Evolutionary conservation across 2,797 vertebrate genomes (phyloP).

Genomic region (Amazona ochrocephala): DNA sequence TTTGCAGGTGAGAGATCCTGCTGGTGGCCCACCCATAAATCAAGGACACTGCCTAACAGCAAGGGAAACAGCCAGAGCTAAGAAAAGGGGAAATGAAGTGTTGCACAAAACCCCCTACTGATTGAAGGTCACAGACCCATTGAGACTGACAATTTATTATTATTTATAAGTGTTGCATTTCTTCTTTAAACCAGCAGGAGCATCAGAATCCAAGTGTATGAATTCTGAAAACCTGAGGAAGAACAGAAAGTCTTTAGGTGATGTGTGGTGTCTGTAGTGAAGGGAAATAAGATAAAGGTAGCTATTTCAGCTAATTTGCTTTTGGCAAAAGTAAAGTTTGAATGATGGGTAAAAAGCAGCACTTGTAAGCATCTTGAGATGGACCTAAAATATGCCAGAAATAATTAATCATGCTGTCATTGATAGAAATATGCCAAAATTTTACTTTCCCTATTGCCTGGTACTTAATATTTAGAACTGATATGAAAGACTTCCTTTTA

Average conservation of each 20-base stretch:
- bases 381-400: not conserved
- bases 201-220: constrained; percentile 65
- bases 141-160: constrained; percentile 79
- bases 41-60: constrained; percentile 76
- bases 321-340: not conserved
- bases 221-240: constrained; percentile 61
- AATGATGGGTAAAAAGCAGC: not conserved
- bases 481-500: not conserved
- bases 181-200: constrained; percentile 77
- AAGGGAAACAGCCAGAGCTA: constrained; percentile 70
- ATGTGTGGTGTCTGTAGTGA: not conserved
- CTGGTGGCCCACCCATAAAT: constrained; percentile 88
- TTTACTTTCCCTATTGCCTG: not conserved
- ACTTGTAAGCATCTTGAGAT: constrained; percentile 11
- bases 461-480: not conserved
- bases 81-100: constrained; percentile 73
- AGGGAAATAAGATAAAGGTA: constrained; percentile 7
- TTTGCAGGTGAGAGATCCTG: constrained; percentile 89
- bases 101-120: constrained; percentile 78
- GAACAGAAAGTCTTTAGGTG: constrained; percentile 39
- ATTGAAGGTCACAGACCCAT: constrained; percentile 78
- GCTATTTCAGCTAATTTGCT: not conserved
- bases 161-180: constrained; percentile 80
- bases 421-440: not conserved
- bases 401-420: not conserved